Percentiles rank a stretch among this genome's conserved stretches.
These are phyloP conservation scores for Cephalotes varians DNA, from an alignment of 2,888 invertebrate species.

Conservation along the genomic window DNA sequence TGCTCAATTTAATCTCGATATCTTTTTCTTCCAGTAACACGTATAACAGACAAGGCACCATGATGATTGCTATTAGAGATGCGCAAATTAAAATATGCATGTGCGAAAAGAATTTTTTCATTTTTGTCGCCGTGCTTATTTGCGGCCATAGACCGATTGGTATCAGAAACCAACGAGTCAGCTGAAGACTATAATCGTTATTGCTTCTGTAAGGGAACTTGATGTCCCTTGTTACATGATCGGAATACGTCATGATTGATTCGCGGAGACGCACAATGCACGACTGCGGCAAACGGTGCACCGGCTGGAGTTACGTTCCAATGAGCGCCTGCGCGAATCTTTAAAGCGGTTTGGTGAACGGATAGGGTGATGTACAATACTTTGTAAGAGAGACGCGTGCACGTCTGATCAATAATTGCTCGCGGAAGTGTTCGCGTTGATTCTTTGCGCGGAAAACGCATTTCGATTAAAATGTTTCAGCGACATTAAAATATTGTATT, in stretches of 20 bases:
- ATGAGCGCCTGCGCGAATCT: conserved; percentile 39
- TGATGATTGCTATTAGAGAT: conserved; percentile 55
- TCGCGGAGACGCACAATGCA: conserved; percentile 12
- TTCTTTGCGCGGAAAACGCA: neutral
- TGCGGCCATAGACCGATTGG: conserved; percentile 75
- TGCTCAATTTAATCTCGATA: conserved; percentile 59
- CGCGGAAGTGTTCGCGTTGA: neutral
- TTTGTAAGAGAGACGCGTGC: neutral
- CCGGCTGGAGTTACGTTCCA: neutral
- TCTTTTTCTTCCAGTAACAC: conserved; percentile 68
- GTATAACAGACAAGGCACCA: conserved; percentile 65
- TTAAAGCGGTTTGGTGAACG: conserved; percentile 16
- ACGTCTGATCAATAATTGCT: conserved; percentile 37
- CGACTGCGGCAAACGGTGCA: neutral
- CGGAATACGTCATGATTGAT: conserved; percentile 20
- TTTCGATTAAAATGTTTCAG: neutral
- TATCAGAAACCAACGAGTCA: conserved; percentile 74
- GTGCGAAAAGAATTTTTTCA: neutral
- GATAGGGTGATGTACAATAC: neutral
- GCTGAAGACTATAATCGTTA: conserved; percentile 66
- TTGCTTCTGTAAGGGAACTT: neutral
- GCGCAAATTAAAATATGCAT: neutral
- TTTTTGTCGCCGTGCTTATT: neutral
- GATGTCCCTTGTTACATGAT: neutral
- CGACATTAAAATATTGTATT: neutral